Conservation (phyloP, 2,888 invertebrate species). For the Zootermopsis nevadensis region DNA sequence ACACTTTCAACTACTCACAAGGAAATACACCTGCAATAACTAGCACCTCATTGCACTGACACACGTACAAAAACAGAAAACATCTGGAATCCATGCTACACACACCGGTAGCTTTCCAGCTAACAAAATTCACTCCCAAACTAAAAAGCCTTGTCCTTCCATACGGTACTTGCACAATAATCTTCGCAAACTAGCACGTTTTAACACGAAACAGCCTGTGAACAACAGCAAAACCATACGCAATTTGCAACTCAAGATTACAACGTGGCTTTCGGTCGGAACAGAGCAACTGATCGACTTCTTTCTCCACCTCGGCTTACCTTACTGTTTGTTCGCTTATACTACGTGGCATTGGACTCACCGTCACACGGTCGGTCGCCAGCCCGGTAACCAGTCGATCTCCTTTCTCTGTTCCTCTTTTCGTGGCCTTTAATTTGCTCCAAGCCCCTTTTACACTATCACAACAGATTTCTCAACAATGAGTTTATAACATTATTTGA, state of each 20-base stretch:
- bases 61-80: too few species aligned
- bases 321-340: slow-evolving; percentile 14
- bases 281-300: not conserved
- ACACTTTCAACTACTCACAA: too few species aligned
- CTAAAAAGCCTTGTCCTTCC: too few species aligned
- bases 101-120: too few species aligned
- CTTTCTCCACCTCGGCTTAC: slow-evolving; percentile 16
- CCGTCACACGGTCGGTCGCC: slow-evolving; percentile 31
- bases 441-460: slow-evolving; percentile 21
- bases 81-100: too few species aligned
- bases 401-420: not conserved
- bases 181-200: too few species aligned
- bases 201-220: too few species aligned
- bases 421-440: not conserved
- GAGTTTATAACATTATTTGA: too few species aligned
- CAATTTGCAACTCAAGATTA: not conserved
- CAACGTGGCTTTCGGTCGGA: not conserved
- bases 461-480: not conserved
- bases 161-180: too few species aligned
- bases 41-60: too few species aligned
- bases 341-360: slow-evolving; percentile 42
- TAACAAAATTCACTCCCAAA: too few species aligned
- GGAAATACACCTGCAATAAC: too few species aligned
- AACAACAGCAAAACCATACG: not conserved
- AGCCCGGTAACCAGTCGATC: slow-evolving; percentile 14